phyloP scores from a whole-genome alignment of 2,888 invertebrate species.

The Tethea ocularis region DNA sequence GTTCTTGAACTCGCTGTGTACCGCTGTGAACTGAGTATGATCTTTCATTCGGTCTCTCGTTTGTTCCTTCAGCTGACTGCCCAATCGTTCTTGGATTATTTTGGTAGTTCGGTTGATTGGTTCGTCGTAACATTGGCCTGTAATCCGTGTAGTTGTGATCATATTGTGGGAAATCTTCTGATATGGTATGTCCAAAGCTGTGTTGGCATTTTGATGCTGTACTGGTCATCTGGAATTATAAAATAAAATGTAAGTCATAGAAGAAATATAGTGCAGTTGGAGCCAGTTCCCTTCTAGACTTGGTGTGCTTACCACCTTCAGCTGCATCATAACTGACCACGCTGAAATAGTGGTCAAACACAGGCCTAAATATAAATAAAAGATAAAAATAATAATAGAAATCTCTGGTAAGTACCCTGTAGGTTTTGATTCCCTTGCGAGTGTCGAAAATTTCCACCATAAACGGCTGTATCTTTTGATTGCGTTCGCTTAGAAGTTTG shows the following conservation, averaged over 20 bases:
- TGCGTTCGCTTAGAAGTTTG: too few relatives aligned
- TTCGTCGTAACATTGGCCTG: background rate
- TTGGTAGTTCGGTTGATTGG: background rate
- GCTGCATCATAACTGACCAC: too few relatives aligned
- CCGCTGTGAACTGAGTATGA: conserved; percentile 10
- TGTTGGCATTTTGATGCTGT: conserved; percentile 19
- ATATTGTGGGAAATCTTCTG: background rate
- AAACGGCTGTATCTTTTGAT: too few relatives aligned
- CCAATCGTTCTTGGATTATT: background rate
- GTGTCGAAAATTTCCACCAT: too few relatives aligned
- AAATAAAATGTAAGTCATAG: background rate
- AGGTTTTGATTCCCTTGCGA: too few relatives aligned
- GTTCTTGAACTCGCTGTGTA: conserved; percentile 24
- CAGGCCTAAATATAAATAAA: too few relatives aligned
- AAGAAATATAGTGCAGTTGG: too few relatives aligned
- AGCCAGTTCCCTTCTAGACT: too few relatives aligned
- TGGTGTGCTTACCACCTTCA: too few relatives aligned
- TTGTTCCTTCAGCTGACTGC: background rate
- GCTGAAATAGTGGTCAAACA: too few relatives aligned
- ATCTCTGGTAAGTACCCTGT: too few relatives aligned
- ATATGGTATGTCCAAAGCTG: background rate
- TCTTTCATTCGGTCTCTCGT: conserved; percentile 14
- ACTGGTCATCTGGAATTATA: conserved; percentile 20
- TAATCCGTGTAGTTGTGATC: background rate
- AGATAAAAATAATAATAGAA: too few relatives aligned